A percentile compares a stretch with the other conserved stretches of the same genome.
phyloP scores from a whole-genome alignment of 2,888 invertebrate species.

The Ligdia adustata region DNA sequence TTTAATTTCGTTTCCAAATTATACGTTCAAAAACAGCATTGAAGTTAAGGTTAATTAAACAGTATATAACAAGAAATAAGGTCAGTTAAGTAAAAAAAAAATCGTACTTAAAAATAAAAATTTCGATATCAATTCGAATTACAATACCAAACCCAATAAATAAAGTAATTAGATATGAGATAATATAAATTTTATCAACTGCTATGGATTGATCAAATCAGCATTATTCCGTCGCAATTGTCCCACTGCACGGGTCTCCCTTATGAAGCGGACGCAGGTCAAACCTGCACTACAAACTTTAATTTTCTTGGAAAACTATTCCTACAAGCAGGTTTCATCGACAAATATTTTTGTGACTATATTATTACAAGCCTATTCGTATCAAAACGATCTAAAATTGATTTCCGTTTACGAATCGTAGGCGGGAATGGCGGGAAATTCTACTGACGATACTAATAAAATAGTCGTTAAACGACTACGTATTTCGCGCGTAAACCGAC shows the following conservation, averaged over 20 bases:
- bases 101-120: too few species aligned
- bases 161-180: too few species aligned
- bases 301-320: too few species aligned
- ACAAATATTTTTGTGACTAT: not conserved
- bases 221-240: too few species aligned
- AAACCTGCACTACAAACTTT: too few species aligned
- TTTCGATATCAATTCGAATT: too few species aligned
- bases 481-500: conserved; percentile 48
- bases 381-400: conserved; percentile 11
- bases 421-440: conserved; percentile 29
- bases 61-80: not conserved
- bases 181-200: too few species aligned
- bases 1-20: conserved; percentile 56
- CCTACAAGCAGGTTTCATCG: not conserved
- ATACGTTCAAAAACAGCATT: conserved; percentile 6
- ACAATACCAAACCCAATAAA: too few species aligned
- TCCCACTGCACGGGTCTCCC: too few species aligned
- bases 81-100: too few species aligned
- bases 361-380: conserved; percentile 5
- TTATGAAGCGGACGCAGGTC: too few species aligned
- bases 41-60: not conserved
- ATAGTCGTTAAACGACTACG: conserved; percentile 42
- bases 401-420: conserved; percentile 22
- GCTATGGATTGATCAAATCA: too few species aligned
- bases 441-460: conserved; percentile 37